Conservation (phyloP, 2,797 vertebrate species). For the Ibycter americanus region DNA sequence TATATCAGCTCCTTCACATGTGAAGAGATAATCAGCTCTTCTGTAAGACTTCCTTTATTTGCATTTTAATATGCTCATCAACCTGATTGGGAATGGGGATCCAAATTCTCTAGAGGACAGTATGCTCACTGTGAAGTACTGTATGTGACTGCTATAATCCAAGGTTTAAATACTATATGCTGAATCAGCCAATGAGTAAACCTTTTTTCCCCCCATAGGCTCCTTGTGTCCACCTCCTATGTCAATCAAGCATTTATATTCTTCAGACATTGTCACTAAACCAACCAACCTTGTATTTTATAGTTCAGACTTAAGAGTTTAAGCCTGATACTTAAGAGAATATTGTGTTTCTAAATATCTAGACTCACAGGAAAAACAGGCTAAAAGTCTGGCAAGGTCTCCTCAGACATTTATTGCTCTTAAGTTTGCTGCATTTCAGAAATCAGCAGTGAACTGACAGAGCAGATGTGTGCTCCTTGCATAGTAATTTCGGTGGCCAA, state of each 20-base stretch:
- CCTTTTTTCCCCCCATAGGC: not conserved
- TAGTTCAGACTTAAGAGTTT: not conserved
- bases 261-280: not conserved
- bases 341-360: not conserved
- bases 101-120: not conserved
- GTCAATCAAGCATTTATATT: not conserved
- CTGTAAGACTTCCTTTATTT: slow-evolving; percentile 2
- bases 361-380: not conserved
- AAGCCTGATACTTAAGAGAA: not conserved
- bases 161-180: not conserved
- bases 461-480: not conserved
- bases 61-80: slow-evolving; percentile 28
- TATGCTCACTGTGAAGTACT: not conserved
- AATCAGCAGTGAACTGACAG: not conserved
- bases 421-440: not conserved
- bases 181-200: not conserved
- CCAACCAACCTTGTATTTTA: not conserved
- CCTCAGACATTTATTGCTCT: not conserved
- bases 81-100: not conserved
- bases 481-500: not conserved
- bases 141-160: not conserved
- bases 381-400: not conserved
- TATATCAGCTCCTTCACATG: not conserved
- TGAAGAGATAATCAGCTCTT: slow-evolving; percentile 8
- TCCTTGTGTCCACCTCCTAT: not conserved